Conservation (phyloP, 1,140 invertebrate genomes). For the Aradophagus sp. region DNA sequence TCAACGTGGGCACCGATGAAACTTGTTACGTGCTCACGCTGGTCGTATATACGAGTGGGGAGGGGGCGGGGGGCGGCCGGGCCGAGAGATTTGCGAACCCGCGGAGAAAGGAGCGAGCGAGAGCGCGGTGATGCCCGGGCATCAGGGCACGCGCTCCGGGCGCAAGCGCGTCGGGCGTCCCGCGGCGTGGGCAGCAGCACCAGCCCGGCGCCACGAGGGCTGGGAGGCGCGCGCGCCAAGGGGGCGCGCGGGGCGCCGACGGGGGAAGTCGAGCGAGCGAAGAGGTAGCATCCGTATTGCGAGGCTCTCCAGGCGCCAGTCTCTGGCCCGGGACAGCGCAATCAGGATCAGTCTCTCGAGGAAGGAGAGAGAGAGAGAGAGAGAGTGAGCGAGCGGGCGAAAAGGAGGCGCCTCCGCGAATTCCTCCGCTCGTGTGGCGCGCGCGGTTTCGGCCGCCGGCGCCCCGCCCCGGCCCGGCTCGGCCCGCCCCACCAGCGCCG, state of each 20-base stretch:
- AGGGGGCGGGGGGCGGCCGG: slow-evolving; percentile 5
- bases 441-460: slow-evolving; percentile 9
- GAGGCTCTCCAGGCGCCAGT: slow-evolving; percentile 71
- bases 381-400: too few relatives aligned
- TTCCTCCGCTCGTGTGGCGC: slow-evolving; percentile 26
- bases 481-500: neutral
- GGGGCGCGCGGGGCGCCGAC: slow-evolving; percentile 30
- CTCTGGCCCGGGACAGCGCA: slow-evolving; percentile 69
- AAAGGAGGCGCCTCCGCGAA: slow-evolving; percentile 9
- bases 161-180: slow-evolving; percentile 60
- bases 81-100: slow-evolving; percentile 61
- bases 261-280: slow-evolving; percentile 44
- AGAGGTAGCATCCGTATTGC: slow-evolving; percentile 64
- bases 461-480: neutral
- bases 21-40: slow-evolving; percentile 60
- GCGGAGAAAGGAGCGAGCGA: slow-evolving; percentile 35
- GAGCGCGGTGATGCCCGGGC: slow-evolving; percentile 63
- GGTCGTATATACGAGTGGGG: slow-evolving; percentile 48
- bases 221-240: slow-evolving; percentile 41
- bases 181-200: slow-evolving; percentile 52
- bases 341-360: slow-evolving; percentile 61
- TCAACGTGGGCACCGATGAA: slow-evolving; percentile 54
- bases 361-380: slow-evolving; percentile 23
- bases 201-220: slow-evolving; percentile 48
- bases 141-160: slow-evolving; percentile 65